phyloP scores from a whole-genome alignment of 1,140 invertebrate genomes.

The Coboldia fuscipes region DNA sequence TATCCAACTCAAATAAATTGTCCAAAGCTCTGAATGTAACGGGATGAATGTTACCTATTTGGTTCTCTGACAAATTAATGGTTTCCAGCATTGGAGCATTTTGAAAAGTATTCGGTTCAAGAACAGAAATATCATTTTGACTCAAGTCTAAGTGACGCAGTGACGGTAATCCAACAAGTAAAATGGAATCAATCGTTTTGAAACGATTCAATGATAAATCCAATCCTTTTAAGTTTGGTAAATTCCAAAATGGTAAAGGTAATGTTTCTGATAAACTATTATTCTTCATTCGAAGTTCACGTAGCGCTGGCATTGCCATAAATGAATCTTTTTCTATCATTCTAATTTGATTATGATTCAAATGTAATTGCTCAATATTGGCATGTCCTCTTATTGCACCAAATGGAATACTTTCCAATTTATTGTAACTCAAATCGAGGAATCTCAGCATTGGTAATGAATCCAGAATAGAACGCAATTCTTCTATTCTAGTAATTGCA shows the following conservation, averaged over 20 bases:
- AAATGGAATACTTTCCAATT: constrained; percentile 41
- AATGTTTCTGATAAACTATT: constrained; percentile 46
- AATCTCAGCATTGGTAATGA: constrained; percentile 51
- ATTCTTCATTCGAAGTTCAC: constrained; percentile 55
- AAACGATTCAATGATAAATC: constrained; percentile 62
- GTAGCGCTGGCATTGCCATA: constrained; percentile 54
- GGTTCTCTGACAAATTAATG: constrained; percentile 56
- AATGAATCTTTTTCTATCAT: constrained; percentile 54
- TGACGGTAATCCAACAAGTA: constrained; percentile 51
- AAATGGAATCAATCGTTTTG: constrained; percentile 37
- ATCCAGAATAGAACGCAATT: constrained; percentile 45
- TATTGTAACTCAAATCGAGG: constrained; percentile 54
- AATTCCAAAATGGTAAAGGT: constrained; percentile 52
- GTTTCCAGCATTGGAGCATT: constrained; percentile 48
- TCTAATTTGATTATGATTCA: constrained; percentile 54
- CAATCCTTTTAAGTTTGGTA: constrained; percentile 57
- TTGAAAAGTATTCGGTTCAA: constrained; percentile 51
- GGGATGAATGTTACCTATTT: constrained; percentile 38
- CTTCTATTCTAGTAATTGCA: constrained; percentile 45
- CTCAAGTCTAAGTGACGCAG: constrained; percentile 57
- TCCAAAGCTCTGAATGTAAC: constrained; percentile 48
- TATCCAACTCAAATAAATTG: constrained; percentile 55
- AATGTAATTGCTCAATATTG: constrained; percentile 52
- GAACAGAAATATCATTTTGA: constrained; percentile 42
- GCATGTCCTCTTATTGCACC: constrained; percentile 53